Evolutionary conservation across 2,888 invertebrate species (phyloP), one percentile per base, ranked within the genome.

Genomic region (Slavum lentiscoides): DNA sequence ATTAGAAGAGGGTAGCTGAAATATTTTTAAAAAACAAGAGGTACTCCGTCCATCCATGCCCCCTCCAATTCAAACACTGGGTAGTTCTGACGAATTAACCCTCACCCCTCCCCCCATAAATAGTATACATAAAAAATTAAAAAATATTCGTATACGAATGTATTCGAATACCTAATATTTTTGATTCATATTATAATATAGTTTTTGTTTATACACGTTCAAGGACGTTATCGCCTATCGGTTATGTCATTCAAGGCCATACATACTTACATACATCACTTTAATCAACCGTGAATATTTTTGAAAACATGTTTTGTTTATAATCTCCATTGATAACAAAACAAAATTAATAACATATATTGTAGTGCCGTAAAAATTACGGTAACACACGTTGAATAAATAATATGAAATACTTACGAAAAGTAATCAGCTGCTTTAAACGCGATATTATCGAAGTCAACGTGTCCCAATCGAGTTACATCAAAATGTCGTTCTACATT

Each of bases 301-400:
- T 72, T 58, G 6, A 21, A 72, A 59, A 72, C 23, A 15, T 72
- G 55, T 72, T 39, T 39, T 59, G 58, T 72, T 58, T 72, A 70
- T 7, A 37, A n/a, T 37, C 53, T 69, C 21, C 15, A 37, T 15
- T 37, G 11, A 70, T n/a, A 37, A 37, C 19, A 55, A 69, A 37
- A 15, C n/a, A 39, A 70, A 37, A 15, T 7, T n/a, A 37, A 58
- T 2, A 70, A n/a, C 55, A n/a, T n/a, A 55, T 55, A 55, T 53
- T 37, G 55, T n/a, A 58, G 37, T 23, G 37, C 1, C 55, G 19
- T 17, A 67, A 69, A n/a, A 37, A 70, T 70, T 8, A 4, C 23
- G 37, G 19, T 0, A 30, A 69, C 55, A 58, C 21, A 15, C n/a
- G 37, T n/a, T 70, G 37, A 55, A 70, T 70, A 70, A 58, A 70